Conservation (phyloP, 2,113 vertebrate species). For the Carollia perspicillata region DNA sequence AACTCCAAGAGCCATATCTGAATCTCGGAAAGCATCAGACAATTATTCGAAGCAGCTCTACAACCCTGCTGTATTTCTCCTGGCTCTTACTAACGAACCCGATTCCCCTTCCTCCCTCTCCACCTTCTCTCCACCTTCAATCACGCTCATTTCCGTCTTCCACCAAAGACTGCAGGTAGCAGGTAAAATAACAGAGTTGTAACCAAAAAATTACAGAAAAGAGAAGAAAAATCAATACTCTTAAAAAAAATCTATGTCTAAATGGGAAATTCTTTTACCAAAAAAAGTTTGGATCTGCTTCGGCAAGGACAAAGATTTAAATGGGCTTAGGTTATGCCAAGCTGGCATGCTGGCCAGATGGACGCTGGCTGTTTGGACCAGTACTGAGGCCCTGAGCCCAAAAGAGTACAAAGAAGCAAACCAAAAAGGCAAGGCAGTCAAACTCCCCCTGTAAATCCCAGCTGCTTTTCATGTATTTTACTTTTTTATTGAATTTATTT, state of each 20-base stretch:
- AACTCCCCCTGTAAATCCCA: background rate
- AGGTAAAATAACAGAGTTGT: background rate
- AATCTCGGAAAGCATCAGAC: background rate
- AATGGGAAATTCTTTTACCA: slow-evolving; percentile 3
- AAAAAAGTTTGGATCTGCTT: background rate
- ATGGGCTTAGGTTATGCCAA: background rate
- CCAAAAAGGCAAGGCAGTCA: background rate
- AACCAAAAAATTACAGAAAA: background rate
- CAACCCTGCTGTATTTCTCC: background rate
- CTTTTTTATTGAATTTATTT: too few species aligned
- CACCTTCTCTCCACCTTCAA: background rate
- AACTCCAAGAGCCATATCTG: background rate
- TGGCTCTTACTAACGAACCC: background rate
- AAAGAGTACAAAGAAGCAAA: background rate
- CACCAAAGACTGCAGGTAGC: background rate
- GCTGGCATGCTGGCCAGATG: background rate
- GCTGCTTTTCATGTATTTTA: too few species aligned
- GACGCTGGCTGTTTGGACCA: background rate
- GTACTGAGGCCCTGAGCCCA: background rate
- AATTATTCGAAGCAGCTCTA: background rate
- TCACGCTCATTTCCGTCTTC: background rate
- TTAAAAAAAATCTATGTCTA: background rate
- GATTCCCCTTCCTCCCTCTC: background rate
- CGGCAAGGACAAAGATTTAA: background rate
- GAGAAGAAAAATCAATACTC: background rate